Conservation (phyloP, 2,797 vertebrate genomes). For the Synanceia verrucosa region DNA sequence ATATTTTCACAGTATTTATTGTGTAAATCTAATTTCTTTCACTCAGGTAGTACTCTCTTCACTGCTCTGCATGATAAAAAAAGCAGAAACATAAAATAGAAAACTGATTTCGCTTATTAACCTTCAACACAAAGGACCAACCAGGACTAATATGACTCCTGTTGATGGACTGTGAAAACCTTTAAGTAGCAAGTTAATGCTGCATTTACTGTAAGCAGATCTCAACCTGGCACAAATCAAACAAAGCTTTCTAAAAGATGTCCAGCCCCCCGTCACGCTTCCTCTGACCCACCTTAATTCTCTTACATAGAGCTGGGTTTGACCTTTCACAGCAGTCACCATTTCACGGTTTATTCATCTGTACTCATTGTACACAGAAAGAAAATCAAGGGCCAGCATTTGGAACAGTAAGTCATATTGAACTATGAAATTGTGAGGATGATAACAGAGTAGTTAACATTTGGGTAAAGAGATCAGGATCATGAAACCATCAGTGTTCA, state of each 20-base stretch:
- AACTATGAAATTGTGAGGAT: conserved; percentile 21
- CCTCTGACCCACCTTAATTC: conserved; percentile 3
- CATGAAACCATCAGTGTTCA: conserved; percentile 2
- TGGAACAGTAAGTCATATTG: conserved; percentile 22
- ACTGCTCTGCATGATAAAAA: conserved; percentile 2
- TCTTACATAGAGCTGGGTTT: conserved; percentile 21
- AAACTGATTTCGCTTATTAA: not conserved
- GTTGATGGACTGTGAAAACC: conserved; percentile 7
- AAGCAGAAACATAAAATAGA: not conserved
- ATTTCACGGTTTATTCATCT: conserved; percentile 39
- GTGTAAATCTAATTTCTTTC: not conserved
- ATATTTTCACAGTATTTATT: conserved; percentile 5
- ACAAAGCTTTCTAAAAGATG: conserved; percentile 3
- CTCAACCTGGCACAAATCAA: conserved; percentile 16
- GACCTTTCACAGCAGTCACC: conserved; percentile 45
- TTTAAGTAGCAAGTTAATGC: not conserved
- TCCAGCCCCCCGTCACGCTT: not conserved
- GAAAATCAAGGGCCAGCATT: conserved; percentile 16
- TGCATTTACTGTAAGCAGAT: conserved; percentile 8
- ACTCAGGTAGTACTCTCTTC: not conserved
- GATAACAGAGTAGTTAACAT: not conserved
- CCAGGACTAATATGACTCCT: not conserved
- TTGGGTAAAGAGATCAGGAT: not conserved
- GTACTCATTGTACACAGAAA: conserved; percentile 17
- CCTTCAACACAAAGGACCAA: not conserved